Evolutionary conservation across 2,113 vertebrate species (phyloP).

Genomic region (Platichthys stellatus): DNA sequence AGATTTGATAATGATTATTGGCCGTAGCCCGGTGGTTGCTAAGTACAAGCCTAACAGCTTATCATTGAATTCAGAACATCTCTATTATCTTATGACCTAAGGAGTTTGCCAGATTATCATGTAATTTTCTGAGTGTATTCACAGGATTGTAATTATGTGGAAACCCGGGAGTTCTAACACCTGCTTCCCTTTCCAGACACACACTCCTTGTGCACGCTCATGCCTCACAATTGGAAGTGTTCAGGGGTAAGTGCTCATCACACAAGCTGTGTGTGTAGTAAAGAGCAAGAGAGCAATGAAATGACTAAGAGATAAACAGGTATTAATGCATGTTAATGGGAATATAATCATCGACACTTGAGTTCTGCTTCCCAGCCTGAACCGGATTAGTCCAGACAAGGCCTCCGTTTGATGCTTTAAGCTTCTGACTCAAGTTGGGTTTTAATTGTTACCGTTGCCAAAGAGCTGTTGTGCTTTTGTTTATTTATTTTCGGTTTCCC

Average conservation of each 20-base stretch:
- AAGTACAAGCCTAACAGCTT: slow-evolving; percentile 31
- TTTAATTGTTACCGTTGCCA: too few relatives aligned
- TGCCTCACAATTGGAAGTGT: slow-evolving; percentile 16
- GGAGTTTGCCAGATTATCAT: slow-evolving; percentile 59
- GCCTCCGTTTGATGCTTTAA: too few relatives aligned
- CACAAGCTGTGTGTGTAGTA: not conserved
- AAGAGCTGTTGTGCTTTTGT: too few relatives aligned
- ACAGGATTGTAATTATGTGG: slow-evolving; percentile 53
- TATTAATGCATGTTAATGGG: not conserved
- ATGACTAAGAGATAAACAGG: not conserved
- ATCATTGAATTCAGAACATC: slow-evolving; percentile 43
- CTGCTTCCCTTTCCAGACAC: slow-evolving; percentile 21
- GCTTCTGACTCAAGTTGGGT: too few relatives aligned
- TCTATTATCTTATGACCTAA: slow-evolving; percentile 55
- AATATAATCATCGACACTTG: too few relatives aligned
- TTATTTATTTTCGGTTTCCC: too few relatives aligned
- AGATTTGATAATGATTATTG: slow-evolving; percentile 50
- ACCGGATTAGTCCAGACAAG: too few relatives aligned
- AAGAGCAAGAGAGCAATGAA: not conserved
- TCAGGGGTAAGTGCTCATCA: not conserved
- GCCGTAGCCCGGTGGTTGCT: slow-evolving; percentile 33
- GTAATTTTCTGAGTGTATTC: slow-evolving; percentile 51
- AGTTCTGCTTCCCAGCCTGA: too few relatives aligned
- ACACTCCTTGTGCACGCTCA: slow-evolving; percentile 14
- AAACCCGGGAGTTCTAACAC: slow-evolving; percentile 29